A percentile compares a stretch with the other conserved stretches of the same genome.
These are phyloP conservation scores for Mercenaria mercenaria DNA, from an alignment of 1,140 invertebrate species.

Conservation along the genomic window DNA sequence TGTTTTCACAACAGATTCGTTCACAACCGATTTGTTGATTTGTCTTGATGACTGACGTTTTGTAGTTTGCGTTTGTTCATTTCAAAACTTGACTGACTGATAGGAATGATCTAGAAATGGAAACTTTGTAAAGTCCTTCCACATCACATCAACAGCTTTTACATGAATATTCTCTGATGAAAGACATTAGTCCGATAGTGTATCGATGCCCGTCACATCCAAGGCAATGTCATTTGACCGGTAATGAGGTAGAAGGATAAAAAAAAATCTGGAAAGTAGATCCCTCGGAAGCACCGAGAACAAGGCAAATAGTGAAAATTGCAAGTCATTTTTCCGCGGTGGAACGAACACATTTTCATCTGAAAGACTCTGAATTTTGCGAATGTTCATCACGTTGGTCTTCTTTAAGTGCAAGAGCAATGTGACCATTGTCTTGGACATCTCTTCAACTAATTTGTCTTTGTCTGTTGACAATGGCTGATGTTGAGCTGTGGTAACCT, in stretches of 20 bases:
- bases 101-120: conserved; percentile 51
- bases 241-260: conserved; percentile 51
- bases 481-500: too few relatives aligned
- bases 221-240: conserved; percentile 58
- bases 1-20: too few relatives aligned
- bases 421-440: neutral
- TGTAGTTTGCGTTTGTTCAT: neutral
- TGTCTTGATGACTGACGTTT: too few relatives aligned
- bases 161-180: conserved; percentile 53
- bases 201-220: conserved; percentile 52
- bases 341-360: neutral
- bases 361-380: conserved; percentile 26
- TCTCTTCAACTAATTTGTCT: too few relatives aligned
- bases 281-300: too few relatives aligned
- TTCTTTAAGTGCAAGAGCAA: conserved; percentile 30
- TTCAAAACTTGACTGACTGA: conserved; percentile 28
- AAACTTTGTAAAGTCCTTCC: conserved; percentile 47
- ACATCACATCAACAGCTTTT: conserved; percentile 46
- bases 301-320: neutral
- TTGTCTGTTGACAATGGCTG: too few relatives aligned
- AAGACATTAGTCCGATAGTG: conserved; percentile 44
- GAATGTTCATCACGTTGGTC: conserved; percentile 50
- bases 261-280: too few relatives aligned
- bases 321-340: neutral
- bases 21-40: too few relatives aligned